These are phyloP conservation scores for Itoplectis maculator DNA, from an alignment of 2,888 invertebrate species.

Conservation along the genomic window DNA sequence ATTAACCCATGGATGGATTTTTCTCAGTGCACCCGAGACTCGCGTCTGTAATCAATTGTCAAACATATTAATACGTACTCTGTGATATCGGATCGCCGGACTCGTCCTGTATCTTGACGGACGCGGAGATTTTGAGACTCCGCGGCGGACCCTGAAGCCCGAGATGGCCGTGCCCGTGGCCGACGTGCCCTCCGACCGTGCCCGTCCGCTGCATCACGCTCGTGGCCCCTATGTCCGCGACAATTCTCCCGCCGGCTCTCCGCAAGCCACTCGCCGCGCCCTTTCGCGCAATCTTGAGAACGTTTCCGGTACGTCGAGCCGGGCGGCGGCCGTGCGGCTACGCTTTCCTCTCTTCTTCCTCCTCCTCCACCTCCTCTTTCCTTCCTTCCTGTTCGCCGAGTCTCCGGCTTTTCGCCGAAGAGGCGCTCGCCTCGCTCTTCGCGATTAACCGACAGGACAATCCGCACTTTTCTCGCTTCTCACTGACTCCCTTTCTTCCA, in stretches of 20 bases:
- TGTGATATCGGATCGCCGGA: conserved; percentile 81
- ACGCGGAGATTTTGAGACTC: conserved; percentile 82
- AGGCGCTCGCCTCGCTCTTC: too few species aligned
- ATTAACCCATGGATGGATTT: too few species aligned
- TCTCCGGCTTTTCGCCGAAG: too few species aligned
- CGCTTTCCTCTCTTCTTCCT: conserved; percentile 63
- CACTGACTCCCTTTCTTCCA: background rate
- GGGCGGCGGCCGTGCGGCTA: conserved; percentile 59
- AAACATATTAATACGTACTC: conserved; percentile 76
- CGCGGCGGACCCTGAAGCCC: conserved; percentile 83
- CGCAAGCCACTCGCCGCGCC: conserved; percentile 76
- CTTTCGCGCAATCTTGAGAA: conserved; percentile 81
- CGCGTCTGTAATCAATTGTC: too few species aligned
- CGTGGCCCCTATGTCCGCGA: conserved; percentile 79
- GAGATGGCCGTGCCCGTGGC: conserved; percentile 82
- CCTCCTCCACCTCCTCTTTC: too few species aligned
- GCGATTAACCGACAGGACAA: too few species aligned
- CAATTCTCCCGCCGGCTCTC: conserved; percentile 74
- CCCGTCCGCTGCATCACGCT: conserved; percentile 81
- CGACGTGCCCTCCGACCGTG: conserved; percentile 78
- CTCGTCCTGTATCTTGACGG: conserved; percentile 81
- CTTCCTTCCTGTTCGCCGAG: too few species aligned
- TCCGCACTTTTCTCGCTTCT: too few species aligned
- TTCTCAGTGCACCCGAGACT: too few species aligned
- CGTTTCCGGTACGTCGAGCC: conserved; percentile 52